These are phyloP conservation scores for Danio kyathit DNA, from an alignment of 2,797 vertebrate genomes.

Conservation along the genomic window DNA sequence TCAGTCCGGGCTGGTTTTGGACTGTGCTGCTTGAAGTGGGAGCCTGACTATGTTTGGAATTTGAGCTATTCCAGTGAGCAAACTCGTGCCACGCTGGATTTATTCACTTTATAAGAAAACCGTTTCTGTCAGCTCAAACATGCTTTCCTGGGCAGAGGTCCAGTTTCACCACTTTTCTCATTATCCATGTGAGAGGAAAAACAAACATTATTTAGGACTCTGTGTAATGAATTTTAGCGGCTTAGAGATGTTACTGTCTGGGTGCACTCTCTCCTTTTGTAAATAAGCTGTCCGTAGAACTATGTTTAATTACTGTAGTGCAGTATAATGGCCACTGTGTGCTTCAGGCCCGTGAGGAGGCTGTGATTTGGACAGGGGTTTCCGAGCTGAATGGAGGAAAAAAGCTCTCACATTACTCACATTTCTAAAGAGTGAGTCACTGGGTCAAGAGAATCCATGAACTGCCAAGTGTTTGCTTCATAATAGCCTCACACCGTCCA, in stretches of 20 bases:
- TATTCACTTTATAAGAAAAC: slow-evolving; percentile 53
- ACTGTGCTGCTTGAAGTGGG: background rate
- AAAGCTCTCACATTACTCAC: slow-evolving; percentile 43
- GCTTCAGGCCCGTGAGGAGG: background rate
- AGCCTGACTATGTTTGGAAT: slow-evolving; percentile 62
- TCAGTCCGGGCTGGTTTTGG: background rate
- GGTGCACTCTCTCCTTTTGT: slow-evolving; percentile 6
- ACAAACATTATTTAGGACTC: slow-evolving; percentile 17
- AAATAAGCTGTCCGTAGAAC: slow-evolving; percentile 35
- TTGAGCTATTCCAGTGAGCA: slow-evolving; percentile 63
- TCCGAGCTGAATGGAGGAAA: slow-evolving; percentile 28
- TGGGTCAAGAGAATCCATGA: slow-evolving; percentile 30
- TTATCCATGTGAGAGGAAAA: slow-evolving; percentile 21
- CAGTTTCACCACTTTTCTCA: slow-evolving; percentile 29
- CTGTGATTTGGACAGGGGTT: slow-evolving; percentile 4
- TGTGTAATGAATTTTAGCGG: slow-evolving; percentile 22
- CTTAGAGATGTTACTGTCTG: background rate
- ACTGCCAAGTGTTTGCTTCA: slow-evolving; percentile 27
- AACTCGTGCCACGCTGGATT: slow-evolving; percentile 33
- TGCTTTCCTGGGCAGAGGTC: slow-evolving; percentile 38
- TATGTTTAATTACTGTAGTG: slow-evolving; percentile 5
- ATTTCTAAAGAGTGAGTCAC: slow-evolving; percentile 47
- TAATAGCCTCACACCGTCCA: background rate
- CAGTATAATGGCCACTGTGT: slow-evolving; percentile 10
- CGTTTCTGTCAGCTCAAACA: slow-evolving; percentile 24